A percentile compares a stretch with the other conserved stretches of the same genome.
These are phyloP conservation scores for Protomyctophum bolini DNA, from an alignment of 2,113 vertebrate genomes.

Conservation along the genomic window DNA sequence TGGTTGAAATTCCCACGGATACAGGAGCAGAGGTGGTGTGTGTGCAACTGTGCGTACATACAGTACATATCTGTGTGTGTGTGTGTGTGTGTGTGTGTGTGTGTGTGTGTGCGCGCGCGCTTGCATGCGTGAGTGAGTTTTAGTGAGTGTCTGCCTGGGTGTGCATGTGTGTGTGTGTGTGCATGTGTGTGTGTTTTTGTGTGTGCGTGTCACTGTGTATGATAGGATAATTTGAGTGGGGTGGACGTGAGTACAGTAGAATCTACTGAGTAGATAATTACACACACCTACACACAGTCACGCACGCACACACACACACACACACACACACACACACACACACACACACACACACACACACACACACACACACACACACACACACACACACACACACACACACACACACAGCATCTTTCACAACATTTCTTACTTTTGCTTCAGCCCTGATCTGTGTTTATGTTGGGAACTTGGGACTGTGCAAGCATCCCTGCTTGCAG, in stretches of 20 bases:
- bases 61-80: no score
- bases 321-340: no score
- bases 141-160: no score
- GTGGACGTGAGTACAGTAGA: constrained; percentile 17
- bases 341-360: no score
- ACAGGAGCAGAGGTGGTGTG: constrained; percentile 40
- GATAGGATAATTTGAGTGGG: constrained; percentile 53
- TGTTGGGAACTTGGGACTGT: not conserved
- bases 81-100: no score
- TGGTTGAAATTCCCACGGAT: constrained; percentile 59
- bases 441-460: not conserved
- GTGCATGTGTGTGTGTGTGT: no score
- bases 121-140: no score
- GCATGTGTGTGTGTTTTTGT: not conserved
- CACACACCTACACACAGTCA: no score
- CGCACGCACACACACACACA: no score
- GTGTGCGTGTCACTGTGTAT: not conserved
- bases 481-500: constrained; percentile 1
- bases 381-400: not conserved
- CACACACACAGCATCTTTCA: constrained; percentile 12
- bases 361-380: no score
- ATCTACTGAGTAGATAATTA: constrained; percentile 29
- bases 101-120: no score
- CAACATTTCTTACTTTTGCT: not conserved
- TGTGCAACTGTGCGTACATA: not conserved